These are phyloP conservation scores for Corythornis madagascariensis DNA, from an alignment of 2,113 vertebrate genomes.

Conservation along the genomic window DNA sequence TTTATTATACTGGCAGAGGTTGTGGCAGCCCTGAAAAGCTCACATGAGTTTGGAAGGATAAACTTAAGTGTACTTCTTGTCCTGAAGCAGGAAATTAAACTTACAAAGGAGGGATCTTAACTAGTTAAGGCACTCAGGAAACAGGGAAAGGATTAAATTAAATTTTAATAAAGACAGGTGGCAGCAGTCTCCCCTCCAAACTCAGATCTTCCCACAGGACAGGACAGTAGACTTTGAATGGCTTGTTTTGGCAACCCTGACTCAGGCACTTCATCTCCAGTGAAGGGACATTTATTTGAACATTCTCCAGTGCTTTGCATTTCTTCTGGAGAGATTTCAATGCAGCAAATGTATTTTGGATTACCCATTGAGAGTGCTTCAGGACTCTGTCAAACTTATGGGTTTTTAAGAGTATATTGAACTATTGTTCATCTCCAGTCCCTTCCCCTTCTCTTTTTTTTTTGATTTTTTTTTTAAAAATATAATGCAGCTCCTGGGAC, in stretches of 20 bases:
- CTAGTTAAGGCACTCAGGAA: not conserved
- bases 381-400: not conserved
- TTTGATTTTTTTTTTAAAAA: no score
- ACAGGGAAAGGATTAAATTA: not conserved
- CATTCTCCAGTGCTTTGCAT: not conserved
- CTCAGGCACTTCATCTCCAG: not conserved
- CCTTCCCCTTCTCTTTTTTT: not conserved
- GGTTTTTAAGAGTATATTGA: not conserved
- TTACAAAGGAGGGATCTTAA: not conserved
- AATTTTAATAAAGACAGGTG: not conserved
- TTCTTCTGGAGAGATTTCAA: not conserved
- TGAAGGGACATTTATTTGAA: not conserved
- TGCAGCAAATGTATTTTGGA: not conserved
- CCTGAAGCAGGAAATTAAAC: not conserved
- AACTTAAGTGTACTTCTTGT: not conserved
- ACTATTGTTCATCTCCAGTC: not conserved
- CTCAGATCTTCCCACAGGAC: not conserved
- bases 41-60: not conserved
- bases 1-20: not conserved
- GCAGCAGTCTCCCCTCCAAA: not conserved
- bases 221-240: not conserved
- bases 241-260: rapidly evolving
- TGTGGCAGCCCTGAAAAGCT: not conserved
- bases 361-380: not conserved
- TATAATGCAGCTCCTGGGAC: not conserved